Base-by-base conservation (phyloP, 2,113 vertebrate genomes). In the Hucho hucho region DNA sequence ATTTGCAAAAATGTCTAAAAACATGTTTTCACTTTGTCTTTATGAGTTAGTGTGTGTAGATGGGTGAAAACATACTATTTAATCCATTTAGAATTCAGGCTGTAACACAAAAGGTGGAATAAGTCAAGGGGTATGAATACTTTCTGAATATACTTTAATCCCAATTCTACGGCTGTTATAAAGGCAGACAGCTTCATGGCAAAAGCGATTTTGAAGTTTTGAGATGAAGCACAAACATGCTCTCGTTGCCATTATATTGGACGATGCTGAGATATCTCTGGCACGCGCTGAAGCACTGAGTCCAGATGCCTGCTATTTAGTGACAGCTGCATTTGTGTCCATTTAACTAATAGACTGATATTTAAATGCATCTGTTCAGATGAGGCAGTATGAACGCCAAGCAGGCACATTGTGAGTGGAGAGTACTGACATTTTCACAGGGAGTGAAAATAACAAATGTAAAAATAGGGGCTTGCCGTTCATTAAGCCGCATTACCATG, bases 291-390 rank as follows among this genome's bases (percentile, higher is more conserved):
- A 49, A 75, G 4, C 75, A 68, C 65, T n/a, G 58, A 46, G 75
- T 81, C 88, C 88, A 89, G 90, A 89, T 91, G 90, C 80, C 84
- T 87, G 14, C 83, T 80, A 70, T 84, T 74, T 80, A 73, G 20
- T 81, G 86, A 92, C 91, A 91, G 91, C 88, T 91, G 92, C 84
- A 83, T 89, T 86, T 84, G 89, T 80, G 85, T 91, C 87, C 81
- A 89, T 92, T 89, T 89, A 90, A 88, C 87, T 91, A 91, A 92
- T 85, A 91, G 89, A 87, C 86, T 80, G 75, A 81, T 89, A 80
- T 90, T 89, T 90, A 86, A 89, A 89, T 88, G 89, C 89, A 92
- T 93, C 88, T 91, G 92, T 79, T 92, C 84, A 65, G 81, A 63
- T 72, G 77, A 81, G 76, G 75, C 68, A 56, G 74, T 87, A 7